Base-by-base conservation (phyloP, 2,888 invertebrate genomes). In the Ochropacha duplaris region DNA sequence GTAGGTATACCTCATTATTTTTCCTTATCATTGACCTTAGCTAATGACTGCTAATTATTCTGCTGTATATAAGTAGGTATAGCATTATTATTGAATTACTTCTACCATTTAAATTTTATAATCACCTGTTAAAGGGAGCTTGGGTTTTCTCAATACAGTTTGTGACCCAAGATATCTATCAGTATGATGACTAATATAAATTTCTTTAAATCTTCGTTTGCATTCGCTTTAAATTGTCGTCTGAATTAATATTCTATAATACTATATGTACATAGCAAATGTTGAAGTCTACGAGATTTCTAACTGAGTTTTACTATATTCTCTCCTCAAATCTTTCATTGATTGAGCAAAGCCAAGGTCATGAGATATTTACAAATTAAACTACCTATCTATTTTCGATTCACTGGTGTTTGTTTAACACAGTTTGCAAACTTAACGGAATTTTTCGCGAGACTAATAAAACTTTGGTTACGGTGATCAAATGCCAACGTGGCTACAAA, bases 401-500 rank as follows among this genome's bases (percentile, higher is more conserved):
- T 19, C 12, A 31, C 34, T 31, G 28, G 12, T 52, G 22, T 52
- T 52, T 51, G 11, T 31, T 11, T 22, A 52, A 22, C 52, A 34
- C 52, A 19, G 52, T 52, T 52, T 22, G 24, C 22, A 5, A 22
- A 11, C n/a, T 31, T 31, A 6, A 11, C 28, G 52, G 31, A 34
- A 22, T 31, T 52, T 19, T 31, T 31, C 34, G 34, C 28, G 22
- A 8, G 8, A 9, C 22, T 54, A 64, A 49, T 59, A 60, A 66
- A 66, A 54, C 57, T n/a, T 64, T 64, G 36, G 57, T 49, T 55
- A 54, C 66, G 63, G 67, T 31, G 72, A 72, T 60, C 55, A 51
- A 65, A 59, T 55, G 65, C 68, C 68, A 73, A 72, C 59, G 52
- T 56, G 59, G 55, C 58, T 61, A 64, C 31, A 60, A 66, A 66